Percentiles rank a stretch among this genome's conserved stretches.
phyloP scores from a whole-genome alignment of 2,888 invertebrate genomes.

The Capitulum mitella region DNA sequence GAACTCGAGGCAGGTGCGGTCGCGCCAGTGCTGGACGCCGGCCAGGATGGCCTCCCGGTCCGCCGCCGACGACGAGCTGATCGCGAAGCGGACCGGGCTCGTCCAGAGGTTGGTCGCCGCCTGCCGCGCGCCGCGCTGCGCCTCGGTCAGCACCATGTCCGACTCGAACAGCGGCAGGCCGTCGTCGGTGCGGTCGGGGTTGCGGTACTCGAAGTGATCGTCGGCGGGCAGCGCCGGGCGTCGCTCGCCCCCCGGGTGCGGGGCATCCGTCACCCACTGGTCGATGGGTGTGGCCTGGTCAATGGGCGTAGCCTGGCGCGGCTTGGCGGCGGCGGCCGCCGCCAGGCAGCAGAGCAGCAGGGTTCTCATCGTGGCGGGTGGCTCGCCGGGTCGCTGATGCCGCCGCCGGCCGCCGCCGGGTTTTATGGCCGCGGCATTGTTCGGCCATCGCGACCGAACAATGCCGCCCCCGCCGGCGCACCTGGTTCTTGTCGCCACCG shows the following conservation, averaged over 20 bases:
- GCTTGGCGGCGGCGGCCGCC: no score
- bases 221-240: neutral
- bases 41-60: neutral
- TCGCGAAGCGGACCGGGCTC: neutral
- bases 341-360: no score
- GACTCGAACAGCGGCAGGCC: conserved; percentile 20
- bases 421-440: no score
- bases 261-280: neutral
- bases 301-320: no score
- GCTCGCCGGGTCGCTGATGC: no score
- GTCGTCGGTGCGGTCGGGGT: conserved; percentile 7
- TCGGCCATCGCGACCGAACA: no score
- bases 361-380: no score
- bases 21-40: conserved; percentile 28
- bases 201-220: conserved; percentile 19
- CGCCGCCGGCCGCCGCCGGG: no score
- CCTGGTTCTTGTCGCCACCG: no score
- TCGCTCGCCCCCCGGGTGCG: neutral
- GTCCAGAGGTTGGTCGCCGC: conserved; percentile 32
- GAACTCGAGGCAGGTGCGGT: conserved; percentile 39
- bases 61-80: neutral
- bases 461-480: no score
- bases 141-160: conserved; percentile 27
- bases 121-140: conserved; percentile 17
- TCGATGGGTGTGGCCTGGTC: no score